Base-by-base conservation (phyloP, 2,113 vertebrate species). In the Coregonus clupeaformis region DNA sequence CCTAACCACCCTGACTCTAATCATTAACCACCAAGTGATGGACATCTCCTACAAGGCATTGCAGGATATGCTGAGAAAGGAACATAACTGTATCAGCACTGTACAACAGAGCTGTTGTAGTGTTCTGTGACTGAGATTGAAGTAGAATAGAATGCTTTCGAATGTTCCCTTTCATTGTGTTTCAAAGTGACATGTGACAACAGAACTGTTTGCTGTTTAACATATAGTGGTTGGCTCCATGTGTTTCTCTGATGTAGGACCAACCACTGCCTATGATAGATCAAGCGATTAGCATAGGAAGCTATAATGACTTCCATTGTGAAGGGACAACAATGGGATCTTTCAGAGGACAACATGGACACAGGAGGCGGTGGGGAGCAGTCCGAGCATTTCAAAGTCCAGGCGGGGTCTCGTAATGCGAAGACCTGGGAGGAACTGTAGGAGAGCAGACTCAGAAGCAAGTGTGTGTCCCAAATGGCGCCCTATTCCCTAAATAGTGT, bases 281-380 rank as follows among this genome's bases (percentile, higher is more conserved):
- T 52, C 49, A 57, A n/a, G 45, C 75, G 82, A 84, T 84, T 80
- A 86, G 68, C 82, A 86, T 84, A 79, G 68, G 77, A 78, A 71
- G 29, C 73, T 71, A 82, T 78, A 84, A 84, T 74, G 76, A 57
- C 68, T 74, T 71, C 62, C 24, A 77, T 86, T 86, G 85, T 86
- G 29, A 24, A 57, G 68, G 30, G 2, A 7, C 71, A 78, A 86
- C 82, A 86, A 82, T 72, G 82, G 77, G n/a, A 71, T 62, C 75
- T 73, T 86, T 80, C 71, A 77, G 62, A 64, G 2, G 49, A 45
- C 62, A 52, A 27, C 74, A 7, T 52, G 68, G 45, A 73, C 45
- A 73, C 59, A 66, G 22, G 20, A 45, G n/a, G 29, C n/a, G 6
- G 42, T 13, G 60, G 45, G 29, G 25, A 1, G 32, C n/a, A 62